A percentile compares a stretch with the other conserved stretches of the same genome.
These are phyloP conservation scores for Tricholaema leucomelas DNA, from an alignment of 2,113 vertebrate species.

Conservation along the genomic window DNA sequence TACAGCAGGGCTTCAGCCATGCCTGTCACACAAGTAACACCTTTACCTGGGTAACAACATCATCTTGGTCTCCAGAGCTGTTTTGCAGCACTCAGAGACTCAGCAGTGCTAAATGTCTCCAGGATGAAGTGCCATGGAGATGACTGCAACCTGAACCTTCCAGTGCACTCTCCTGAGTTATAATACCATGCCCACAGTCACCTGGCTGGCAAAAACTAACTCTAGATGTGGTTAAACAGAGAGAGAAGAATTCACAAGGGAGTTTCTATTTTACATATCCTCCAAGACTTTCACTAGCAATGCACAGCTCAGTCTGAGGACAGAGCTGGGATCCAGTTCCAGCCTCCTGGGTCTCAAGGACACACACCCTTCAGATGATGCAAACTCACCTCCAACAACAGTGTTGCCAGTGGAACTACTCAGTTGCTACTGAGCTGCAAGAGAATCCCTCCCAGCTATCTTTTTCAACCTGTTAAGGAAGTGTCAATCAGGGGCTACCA, in stretches of 20 bases:
- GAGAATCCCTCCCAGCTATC: background rate
- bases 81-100: background rate
- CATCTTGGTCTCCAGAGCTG: background rate
- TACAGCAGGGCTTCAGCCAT: background rate
- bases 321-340: background rate
- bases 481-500: background rate
- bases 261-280: background rate
- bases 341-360: background rate
- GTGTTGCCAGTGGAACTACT: background rate
- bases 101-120: background rate
- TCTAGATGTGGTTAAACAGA: rapidly evolving
- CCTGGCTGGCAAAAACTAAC: background rate
- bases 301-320: background rate
- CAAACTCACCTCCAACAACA: background rate
- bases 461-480: background rate
- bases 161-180: background rate
- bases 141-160: background rate
- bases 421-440: background rate
- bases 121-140: rapidly evolving
- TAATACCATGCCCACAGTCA: background rate
- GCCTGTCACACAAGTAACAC: rapidly evolving
- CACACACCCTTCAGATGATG: background rate
- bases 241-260: background rate
- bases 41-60: background rate
- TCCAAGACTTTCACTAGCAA: background rate